Base-by-base conservation (phyloP, 2,797 vertebrate genomes). In the Melopsittacus undulatus region DNA sequence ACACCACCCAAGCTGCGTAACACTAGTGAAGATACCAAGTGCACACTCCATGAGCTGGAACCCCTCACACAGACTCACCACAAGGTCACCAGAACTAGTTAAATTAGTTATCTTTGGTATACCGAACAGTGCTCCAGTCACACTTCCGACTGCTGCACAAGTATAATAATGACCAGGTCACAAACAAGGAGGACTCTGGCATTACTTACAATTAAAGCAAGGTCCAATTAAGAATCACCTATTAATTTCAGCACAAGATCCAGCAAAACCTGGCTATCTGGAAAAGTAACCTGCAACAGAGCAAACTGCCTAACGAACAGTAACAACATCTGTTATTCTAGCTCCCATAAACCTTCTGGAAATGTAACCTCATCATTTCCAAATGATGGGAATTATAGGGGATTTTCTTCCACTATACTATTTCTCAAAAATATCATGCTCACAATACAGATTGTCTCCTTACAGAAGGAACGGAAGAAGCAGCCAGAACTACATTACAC, bases 191-290 rank as follows among this genome's bases (percentile, higher is more conserved):
- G 38, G 67, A 76, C 43, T 90, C 43, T 26, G 1, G 27, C 6
- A 5, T 81, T 78, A 72, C 22, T 70, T 86, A 46, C 11, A 94
- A 62, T 22, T 64, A 92, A 92, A 92, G 42, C 22, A 76, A 94
- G 66, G 11, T 20, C 6, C 14, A 66, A 2, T 73, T 84, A 84
- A 67, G 34, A 77, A 63, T 70, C 7, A 51, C 42, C 34, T 34
- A 40, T 89, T 86, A 62, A 89, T 73, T 87, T 84, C 63, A 90
- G 73, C 36, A 92, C 54, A 81, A 84, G 59, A 87, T 73, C 77
- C 67, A 90, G 59, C 46, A 93, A 68, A 92, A 90, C 34, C n/a
- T 57, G 70, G 48, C 77, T 78, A 32, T 75, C 77, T 62, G 57
- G 90, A 89, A 94, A 92, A 79, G 13, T 63, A 90, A 86, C 66